These are phyloP conservation scores for Drosophila mayri DNA, from an alignment of 1,140 invertebrate genomes.

Conservation along the genomic window DNA sequence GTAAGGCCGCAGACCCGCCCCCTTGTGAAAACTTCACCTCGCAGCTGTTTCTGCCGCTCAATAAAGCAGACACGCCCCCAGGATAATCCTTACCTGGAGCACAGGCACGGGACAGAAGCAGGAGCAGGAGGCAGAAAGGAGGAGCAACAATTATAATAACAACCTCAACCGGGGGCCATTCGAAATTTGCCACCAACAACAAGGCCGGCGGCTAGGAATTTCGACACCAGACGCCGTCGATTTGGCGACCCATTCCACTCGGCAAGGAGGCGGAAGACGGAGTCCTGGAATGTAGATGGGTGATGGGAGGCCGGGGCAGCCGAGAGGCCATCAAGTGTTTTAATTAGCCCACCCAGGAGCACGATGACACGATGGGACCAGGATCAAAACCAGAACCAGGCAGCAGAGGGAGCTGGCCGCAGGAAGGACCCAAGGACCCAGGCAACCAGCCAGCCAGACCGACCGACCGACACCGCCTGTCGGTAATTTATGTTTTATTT, in stretches of 20 bases:
- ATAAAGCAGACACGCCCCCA: slow-evolving; percentile 44
- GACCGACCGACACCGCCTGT: slow-evolving; percentile 51
- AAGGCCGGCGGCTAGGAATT: slow-evolving; percentile 50
- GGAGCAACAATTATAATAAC: slow-evolving; percentile 42
- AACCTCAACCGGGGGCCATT: slow-evolving; percentile 40
- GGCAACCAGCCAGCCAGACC: neutral
- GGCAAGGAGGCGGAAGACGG: neutral
- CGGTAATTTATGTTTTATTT: slow-evolving; percentile 79
- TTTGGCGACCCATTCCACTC: slow-evolving; percentile 2
- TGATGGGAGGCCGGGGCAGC: slow-evolving; percentile 36
- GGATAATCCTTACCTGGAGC: slow-evolving; percentile 16
- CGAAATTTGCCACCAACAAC: slow-evolving; percentile 70
- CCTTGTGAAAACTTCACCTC: slow-evolving; percentile 21
- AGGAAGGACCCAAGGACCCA: slow-evolving; percentile 18
- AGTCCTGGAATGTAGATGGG: neutral
- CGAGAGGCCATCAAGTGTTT: slow-evolving; percentile 75
- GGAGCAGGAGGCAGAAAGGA: neutral
- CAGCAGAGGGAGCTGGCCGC: slow-evolving; percentile 1
- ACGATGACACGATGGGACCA: slow-evolving; percentile 13
- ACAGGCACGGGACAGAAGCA: neutral
- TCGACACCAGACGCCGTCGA: slow-evolving; percentile 39
- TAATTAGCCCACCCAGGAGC: slow-evolving; percentile 62
- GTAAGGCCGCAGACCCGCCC: slow-evolving; percentile 7
- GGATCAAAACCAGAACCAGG: neutral
- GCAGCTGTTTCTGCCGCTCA: slow-evolving; percentile 49